Evolutionary conservation across 2,888 invertebrate species (phyloP).

Genomic region (Bhutanitis thaidina): DNA sequence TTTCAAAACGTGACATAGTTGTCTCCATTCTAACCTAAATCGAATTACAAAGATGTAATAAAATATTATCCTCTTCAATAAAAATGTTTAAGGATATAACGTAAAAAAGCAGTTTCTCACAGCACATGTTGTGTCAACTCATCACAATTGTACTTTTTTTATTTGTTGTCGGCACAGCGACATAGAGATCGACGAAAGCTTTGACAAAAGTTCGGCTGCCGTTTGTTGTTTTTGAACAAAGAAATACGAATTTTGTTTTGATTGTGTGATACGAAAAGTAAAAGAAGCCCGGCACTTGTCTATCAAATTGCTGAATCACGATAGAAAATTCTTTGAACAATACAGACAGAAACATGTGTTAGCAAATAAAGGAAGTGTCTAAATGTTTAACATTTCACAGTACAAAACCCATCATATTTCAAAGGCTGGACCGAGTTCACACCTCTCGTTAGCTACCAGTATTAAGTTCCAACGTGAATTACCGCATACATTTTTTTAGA

Average conservation of each 20-base stretch:
- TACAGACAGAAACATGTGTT: slow-evolving; percentile 46
- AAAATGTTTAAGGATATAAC: slow-evolving; percentile 22
- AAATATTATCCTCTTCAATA: slow-evolving; percentile 13
- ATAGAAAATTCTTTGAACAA: slow-evolving; percentile 39
- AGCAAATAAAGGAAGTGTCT: slow-evolving; percentile 5
- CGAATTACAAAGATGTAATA: slow-evolving; percentile 17
- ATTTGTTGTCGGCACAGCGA: slow-evolving; percentile 41
- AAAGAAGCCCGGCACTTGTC: slow-evolving; percentile 51
- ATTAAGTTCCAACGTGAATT: not conserved
- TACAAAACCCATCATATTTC: slow-evolving; percentile 8
- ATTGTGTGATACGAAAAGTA: slow-evolving; percentile 64
- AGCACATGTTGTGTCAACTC: slow-evolving; percentile 47
- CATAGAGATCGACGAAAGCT: slow-evolving; percentile 43
- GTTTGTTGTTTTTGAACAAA: slow-evolving; percentile 40
- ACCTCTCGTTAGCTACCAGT: not conserved
- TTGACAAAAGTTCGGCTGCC: slow-evolving; percentile 59
- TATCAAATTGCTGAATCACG: slow-evolving; percentile 48
- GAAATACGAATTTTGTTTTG: slow-evolving; percentile 59
- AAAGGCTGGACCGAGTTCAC: slow-evolving; percentile 10
- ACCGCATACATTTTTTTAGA: not conserved
- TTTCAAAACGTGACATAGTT: too few relatives aligned
- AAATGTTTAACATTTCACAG: slow-evolving; percentile 1
- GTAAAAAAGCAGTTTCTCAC: slow-evolving; percentile 46
- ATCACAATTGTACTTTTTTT: slow-evolving; percentile 41
- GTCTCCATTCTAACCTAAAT: not conserved